Evolutionary conservation across 2,888 invertebrate species (phyloP), one percentile per base, ranked within the genome.

Genomic region (Carterocephalus palaemon): DNA sequence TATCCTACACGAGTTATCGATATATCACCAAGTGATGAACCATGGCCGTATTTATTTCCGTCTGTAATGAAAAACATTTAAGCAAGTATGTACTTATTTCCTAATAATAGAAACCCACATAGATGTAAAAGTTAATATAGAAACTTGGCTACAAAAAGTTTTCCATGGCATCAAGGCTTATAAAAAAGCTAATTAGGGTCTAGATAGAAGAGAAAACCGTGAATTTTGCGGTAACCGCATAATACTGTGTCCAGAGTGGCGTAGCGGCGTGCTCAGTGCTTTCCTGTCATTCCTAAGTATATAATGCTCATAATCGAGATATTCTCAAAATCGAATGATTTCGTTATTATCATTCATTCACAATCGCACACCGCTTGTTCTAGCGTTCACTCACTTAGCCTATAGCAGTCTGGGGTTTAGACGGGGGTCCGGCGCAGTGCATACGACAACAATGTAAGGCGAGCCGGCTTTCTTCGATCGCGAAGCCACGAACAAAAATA

Each of bases 311-410:
- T 37, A 45, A 45, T 37, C 37, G 36, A 45, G 36, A 45, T 45
- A 45, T 37, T 29, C 43, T 37, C 31, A 32, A 31, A 45, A 38
- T 46, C 45, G 45, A 46, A 46, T 46, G 45, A 46, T 46, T 39
- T 38, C 45, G 38, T 46, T 46, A 26, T 24, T 45, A 37, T 45
- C 45, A 45, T 38, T 38, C 45, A 45, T 38, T 45, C 45, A 45
- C 29, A 37, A 45, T 38, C 37, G 45, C 38, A 38, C 38, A 38
- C 38, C 45, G 45, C 45, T 46, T 38, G 45, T 38, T 46, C 38
- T 46, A 69, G 68, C 74, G 70, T 76, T 76, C 78, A 75, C 67
- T 78, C 79, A 74, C 77, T 78, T 81, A 82, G 72, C 75, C 80
- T 81, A 78, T 69, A 70, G 71, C 81, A 79, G 80, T 77, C 79